Evolutionary conservation across 2,888 invertebrate species (phyloP), one percentile per base, ranked within the genome.

Genomic region (Bugula neritina): DNA sequence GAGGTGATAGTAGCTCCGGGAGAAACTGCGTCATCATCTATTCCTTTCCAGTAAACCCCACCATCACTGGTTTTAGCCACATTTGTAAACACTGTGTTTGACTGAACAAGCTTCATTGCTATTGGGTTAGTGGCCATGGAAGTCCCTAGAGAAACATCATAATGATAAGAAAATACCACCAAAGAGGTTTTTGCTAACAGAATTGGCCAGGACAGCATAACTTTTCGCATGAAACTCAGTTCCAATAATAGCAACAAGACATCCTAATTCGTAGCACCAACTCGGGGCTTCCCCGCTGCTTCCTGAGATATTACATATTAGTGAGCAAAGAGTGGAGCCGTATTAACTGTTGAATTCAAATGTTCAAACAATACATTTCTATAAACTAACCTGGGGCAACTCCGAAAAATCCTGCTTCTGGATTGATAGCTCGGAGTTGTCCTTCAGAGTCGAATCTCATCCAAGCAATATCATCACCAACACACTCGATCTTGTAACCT

Each of bases 361-460:
- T n/a, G n/a, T n/a, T n/a, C n/a, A n/a, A n/a, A n/a, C n/a, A n/a
- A n/a, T n/a, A n/a, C n/a, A n/a, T n/a, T n/a, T n/a, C n/a, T n/a
- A n/a, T n/a, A n/a, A n/a, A n/a, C 43, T 43, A 5, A 63, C 93
- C 96, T 72, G 96, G 97, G 1, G 98, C 98, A 0, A 99, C 98
- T 25, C 99, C 99, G 84, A 99, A 99, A 89, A 99, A 98, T 0
- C 98, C 98, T 80, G 94, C 94, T 84, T 98, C 98, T 0, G 98
- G 97, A 83, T 99, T 99, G 78, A 99, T 99, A 2, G 97, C 99
- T 72, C 96, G 88, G 71, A 99, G 87, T 55, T 90, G 89, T 0
- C 98, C 98, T 35, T 81, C 75, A 34, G 79, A 78, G 73, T 84
- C 82, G 75, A 84, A 84, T 72, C 79, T 79, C 83, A 84, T 83